Percentiles rank a stretch among this genome's conserved stretches.
phyloP scores from a whole-genome alignment of 2,113 vertebrate genomes.

The Paralichthys olivaceus region DNA sequence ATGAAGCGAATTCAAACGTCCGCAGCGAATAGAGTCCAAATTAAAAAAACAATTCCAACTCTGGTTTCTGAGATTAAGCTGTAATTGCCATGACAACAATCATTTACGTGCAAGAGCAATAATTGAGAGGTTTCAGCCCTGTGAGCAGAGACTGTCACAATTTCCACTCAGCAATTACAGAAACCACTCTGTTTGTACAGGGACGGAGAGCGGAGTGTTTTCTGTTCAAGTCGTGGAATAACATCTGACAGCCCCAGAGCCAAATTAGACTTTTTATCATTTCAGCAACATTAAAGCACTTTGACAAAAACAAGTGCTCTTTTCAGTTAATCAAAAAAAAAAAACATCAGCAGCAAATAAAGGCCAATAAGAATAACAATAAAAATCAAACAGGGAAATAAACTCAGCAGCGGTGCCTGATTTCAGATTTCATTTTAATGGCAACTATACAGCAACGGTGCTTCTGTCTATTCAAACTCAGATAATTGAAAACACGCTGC shows the following conservation, averaged over 20 bases:
- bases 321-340: conserved; percentile 30
- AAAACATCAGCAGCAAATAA: conserved; percentile 20
- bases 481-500: no score
- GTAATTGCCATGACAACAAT: conserved; percentile 72
- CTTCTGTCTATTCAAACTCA: no score
- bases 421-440: not conserved
- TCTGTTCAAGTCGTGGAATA: conserved; percentile 29
- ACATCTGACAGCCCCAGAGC: conserved; percentile 33
- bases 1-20: not conserved
- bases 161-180: conserved; percentile 53
- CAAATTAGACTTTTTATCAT: conserved; percentile 31
- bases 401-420: not conserved
- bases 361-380: conserved; percentile 8
- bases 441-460: no score
- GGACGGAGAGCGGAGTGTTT: conserved; percentile 15
- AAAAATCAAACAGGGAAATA: conserved; percentile 19
- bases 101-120: conserved; percentile 51
- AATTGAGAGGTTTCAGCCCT: conserved; percentile 59
- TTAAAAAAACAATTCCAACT: conserved; percentile 51
- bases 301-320: conserved; percentile 7
- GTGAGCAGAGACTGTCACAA: conserved; percentile 43
- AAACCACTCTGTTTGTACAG: conserved; percentile 24
- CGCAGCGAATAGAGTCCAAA: no score
- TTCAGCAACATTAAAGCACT: conserved; percentile 27
- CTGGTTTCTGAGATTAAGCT: conserved; percentile 51